Percentiles rank a stretch among this genome's conserved stretches.
These are phyloP conservation scores for Cyrtodaria siliqua DNA, from an alignment of 2,888 invertebrate species.

Conservation along the genomic window DNA sequence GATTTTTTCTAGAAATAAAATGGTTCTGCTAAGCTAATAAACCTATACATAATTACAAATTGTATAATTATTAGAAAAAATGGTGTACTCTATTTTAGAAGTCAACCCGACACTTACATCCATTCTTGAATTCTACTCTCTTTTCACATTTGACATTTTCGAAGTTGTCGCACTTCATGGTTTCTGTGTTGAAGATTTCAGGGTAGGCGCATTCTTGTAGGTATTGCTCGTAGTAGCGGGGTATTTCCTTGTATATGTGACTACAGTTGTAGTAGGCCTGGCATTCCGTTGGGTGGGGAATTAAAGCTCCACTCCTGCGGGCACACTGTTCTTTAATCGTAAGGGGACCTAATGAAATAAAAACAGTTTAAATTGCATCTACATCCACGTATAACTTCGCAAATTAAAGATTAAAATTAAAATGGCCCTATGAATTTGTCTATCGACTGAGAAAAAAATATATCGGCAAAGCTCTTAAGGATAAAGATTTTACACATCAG, in stretches of 20 bases:
- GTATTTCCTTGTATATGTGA: slow-evolving; percentile 39
- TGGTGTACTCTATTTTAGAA: no score
- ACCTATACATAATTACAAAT: no score
- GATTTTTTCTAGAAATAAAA: no score
- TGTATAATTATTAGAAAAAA: no score
- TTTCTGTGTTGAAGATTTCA: slow-evolving; percentile 68
- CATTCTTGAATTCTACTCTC: slow-evolving; percentile 61
- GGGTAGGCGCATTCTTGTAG: slow-evolving; percentile 77
- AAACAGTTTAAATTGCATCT: no score
- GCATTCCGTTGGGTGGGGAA: slow-evolving; percentile 76
- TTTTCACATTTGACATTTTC: slow-evolving; percentile 73
- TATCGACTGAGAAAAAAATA: no score
- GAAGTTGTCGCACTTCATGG: slow-evolving; percentile 72
- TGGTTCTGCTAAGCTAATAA: no score
- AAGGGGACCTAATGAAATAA: slow-evolving; percentile 53
- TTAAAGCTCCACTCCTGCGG: slow-evolving; percentile 31
- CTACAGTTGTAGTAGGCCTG: slow-evolving; percentile 79
- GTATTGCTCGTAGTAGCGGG: slow-evolving; percentile 61
- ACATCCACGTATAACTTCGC: no score
- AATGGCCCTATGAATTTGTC: no score
- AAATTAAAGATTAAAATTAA: no score
- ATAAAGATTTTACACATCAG: no score
- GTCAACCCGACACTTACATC: slow-evolving; percentile 59
- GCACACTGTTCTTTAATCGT: slow-evolving; percentile 57
- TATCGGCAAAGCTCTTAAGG: no score